These are phyloP conservation scores for Spilogale gracilis DNA, from an alignment of 2,113 vertebrate genomes.

Conservation along the genomic window DNA sequence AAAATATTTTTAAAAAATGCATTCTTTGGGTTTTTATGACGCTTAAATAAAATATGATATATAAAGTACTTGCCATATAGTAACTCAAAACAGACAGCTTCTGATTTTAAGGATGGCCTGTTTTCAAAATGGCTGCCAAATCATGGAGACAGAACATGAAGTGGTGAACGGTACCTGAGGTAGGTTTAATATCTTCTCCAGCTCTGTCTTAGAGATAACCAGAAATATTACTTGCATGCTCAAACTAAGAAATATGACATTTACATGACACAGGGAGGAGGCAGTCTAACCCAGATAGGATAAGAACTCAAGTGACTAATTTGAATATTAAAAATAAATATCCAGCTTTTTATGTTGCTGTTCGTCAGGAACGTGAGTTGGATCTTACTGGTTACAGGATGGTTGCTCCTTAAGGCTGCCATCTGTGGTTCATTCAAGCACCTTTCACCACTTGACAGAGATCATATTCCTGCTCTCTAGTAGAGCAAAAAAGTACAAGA, in stretches of 20 bases:
- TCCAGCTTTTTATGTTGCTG: background rate
- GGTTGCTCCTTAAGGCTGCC: background rate
- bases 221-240: background rate
- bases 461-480: background rate
- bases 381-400: background rate
- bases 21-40: background rate
- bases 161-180: background rate
- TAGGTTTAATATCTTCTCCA: background rate
- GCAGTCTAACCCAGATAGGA: background rate
- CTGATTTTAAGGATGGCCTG: background rate
- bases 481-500: background rate
- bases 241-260: background rate
- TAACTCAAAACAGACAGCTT: background rate
- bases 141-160: background rate
- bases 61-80: background rate
- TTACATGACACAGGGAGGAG: background rate
- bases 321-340: conserved; percentile 32
- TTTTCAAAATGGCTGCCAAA: background rate
- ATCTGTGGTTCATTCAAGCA: background rate
- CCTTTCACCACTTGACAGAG: background rate
- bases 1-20: background rate
- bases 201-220: background rate
- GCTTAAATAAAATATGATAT: background rate
- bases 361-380: background rate
- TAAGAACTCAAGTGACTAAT: background rate